Conservation (phyloP, 2,888 invertebrate genomes). For the Oegoconia quadripuncta region DNA sequence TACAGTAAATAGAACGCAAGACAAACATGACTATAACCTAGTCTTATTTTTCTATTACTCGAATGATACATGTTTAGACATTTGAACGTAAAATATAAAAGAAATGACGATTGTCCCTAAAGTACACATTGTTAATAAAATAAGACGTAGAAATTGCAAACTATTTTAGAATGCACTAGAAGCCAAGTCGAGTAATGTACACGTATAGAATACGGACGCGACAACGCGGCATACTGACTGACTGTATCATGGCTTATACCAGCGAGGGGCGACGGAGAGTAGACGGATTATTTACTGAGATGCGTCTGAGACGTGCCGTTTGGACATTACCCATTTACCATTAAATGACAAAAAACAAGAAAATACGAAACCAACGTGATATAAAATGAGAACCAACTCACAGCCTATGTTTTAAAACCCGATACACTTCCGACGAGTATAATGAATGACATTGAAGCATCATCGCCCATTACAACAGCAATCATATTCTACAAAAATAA, state of each 20-base stretch:
- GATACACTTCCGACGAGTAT: constrained; percentile 45
- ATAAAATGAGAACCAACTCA: constrained; percentile 74
- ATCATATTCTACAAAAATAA: constrained; percentile 47
- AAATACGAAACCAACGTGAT: constrained; percentile 60
- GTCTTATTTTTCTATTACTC: constrained; percentile 66
- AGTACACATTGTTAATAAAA: constrained; percentile 63
- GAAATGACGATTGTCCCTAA: constrained; percentile 50
- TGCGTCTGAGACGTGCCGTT: constrained; percentile 75
- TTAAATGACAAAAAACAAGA: constrained; percentile 44
- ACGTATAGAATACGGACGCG: constrained; percentile 63
- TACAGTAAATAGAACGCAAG: constrained; percentile 68
- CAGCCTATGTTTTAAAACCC: constrained; percentile 71
- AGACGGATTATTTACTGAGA: constrained; percentile 75
- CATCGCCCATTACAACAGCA: constrained; percentile 46
- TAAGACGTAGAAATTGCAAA: constrained; percentile 62
- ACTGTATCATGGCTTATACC: background rate
- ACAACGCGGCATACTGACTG: constrained; percentile 46
- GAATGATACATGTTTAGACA: constrained; percentile 57
- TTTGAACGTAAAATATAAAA: constrained; percentile 47
- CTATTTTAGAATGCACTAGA: constrained; percentile 55
- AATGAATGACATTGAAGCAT: constrained; percentile 45
- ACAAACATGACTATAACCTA: constrained; percentile 65
- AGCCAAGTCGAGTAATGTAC: constrained; percentile 72
- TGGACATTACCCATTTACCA: constrained; percentile 53
- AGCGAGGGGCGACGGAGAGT: constrained; percentile 67